These are phyloP conservation scores for Ceratoteleas bidentatus DNA, from an alignment of 1,140 invertebrate genomes.

Conservation along the genomic window DNA sequence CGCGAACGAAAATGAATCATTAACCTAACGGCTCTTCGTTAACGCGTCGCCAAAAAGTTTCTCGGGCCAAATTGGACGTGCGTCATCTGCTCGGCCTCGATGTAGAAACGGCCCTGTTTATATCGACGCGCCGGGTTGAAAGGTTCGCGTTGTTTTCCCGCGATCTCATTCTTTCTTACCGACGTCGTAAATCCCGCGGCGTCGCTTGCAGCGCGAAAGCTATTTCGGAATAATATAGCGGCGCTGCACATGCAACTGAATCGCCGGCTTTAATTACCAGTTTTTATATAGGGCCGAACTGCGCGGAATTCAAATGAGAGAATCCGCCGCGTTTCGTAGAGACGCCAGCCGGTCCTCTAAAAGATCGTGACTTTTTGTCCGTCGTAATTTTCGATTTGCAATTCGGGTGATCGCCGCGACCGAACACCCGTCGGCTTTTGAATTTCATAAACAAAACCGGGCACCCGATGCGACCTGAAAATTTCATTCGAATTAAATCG, in stretches of 20 bases:
- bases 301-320: constrained; percentile 65
- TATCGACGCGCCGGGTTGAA: constrained; percentile 41
- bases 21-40: not conserved
- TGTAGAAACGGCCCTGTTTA: constrained; percentile 33
- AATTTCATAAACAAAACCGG: constrained; percentile 2
- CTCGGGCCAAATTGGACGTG: constrained; percentile 13
- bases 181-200: constrained; percentile 53
- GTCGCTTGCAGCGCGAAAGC: constrained; percentile 50
- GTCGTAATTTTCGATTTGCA: not conserved
- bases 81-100: constrained; percentile 36
- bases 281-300: constrained; percentile 54
- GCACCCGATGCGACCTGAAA: constrained; percentile 16
- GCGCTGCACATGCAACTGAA: constrained; percentile 57
- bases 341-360: no score
- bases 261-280: constrained; percentile 62
- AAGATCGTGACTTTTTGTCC: not conserved
- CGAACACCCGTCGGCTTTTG: not conserved
- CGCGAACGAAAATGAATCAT: not conserved
- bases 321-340: constrained; percentile 5
- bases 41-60: not conserved
- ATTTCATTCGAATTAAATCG: constrained; percentile 39
- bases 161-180: constrained; percentile 56
- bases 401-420: not conserved
- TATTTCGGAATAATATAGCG: constrained; percentile 65
- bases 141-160: constrained; percentile 39